Base-by-base conservation (phyloP, 2,888 invertebrate species). In the Caenorhabditis japonica region DNA sequence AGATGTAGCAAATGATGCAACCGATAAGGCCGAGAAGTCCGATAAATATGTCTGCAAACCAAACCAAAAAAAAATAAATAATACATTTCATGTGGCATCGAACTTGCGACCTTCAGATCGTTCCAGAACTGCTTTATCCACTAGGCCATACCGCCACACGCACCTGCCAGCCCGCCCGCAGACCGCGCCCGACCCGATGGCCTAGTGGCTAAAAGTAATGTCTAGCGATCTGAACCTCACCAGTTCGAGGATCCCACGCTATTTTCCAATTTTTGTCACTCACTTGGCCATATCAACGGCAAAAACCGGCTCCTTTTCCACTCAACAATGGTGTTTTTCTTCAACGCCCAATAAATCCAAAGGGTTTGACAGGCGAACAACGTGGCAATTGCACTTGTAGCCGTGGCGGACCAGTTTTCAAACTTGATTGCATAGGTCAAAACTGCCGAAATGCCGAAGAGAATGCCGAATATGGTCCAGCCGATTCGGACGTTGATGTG, bases 371-470 rank as follows among this genome's bases (percentile, higher is more conserved):
- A 69, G 12, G 69, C 69, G 23, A 69, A 69, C 3, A 47, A 5
- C 1, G 69, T 69, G 17, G 69, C 69, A 19, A 69, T 34, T 23
- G 55, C 49, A 43, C 55, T 55, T 4, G 47, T 47, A 3, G 36
- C 47, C 12, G 49, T 53, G 5, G 69, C 53, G 23, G 69, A 69
- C 69, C 69, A 69, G 53, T 69, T 69, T 4, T 69, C 55, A 34
- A 69, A 69, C 27, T 69, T 69, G 46, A 69, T 69, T 5, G 68
- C 51, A 33, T 69, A 69, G 36, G 68, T 69, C 33, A 69, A 34
- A 33, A 58, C 30, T 15, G 68, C 68, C 1, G 68, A 69, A 5
- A 69, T 55, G 23, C 69, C 69, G 36, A 69, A 60, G 7, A 69
- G 38, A 13, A 69, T 69, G 39, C 69, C 69, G 36, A 60, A 69